Conservation (phyloP, 2,113 vertebrate species). For the Oreochromis aureus region DNA sequence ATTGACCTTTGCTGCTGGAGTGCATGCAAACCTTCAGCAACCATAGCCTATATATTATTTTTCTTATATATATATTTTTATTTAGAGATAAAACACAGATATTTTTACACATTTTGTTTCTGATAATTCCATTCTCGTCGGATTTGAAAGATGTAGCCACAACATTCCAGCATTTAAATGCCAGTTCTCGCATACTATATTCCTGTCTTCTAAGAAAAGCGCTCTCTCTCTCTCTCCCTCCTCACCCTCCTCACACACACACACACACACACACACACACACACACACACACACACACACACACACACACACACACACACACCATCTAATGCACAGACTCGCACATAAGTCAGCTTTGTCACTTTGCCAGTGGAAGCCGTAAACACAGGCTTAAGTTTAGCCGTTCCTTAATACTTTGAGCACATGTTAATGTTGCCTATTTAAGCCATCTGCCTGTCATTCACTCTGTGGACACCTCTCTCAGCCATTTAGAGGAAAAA, state of each 20-base stretch:
- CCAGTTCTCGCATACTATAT: background rate
- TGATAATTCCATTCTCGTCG: background rate
- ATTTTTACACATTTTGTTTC: background rate
- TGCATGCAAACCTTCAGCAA: background rate
- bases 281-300: background rate
- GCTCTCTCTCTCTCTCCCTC: background rate
- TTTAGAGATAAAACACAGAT: background rate
- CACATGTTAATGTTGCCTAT: slow-evolving; percentile 23
- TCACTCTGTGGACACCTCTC: slow-evolving; percentile 5
- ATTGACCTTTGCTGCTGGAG: slow-evolving; percentile 73
- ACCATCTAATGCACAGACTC: background rate
- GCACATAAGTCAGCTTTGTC: background rate
- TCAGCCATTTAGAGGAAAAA: background rate
- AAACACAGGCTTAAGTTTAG: background rate
- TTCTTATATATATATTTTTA: background rate
- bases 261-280: background rate
- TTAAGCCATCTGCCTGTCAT: slow-evolving; percentile 7
- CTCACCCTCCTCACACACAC: background rate
- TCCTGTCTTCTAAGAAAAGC: background rate
- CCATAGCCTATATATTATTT: background rate
- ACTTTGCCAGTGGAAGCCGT: background rate
- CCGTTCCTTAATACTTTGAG: slow-evolving; percentile 15
- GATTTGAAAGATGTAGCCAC: background rate
- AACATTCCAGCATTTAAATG: background rate
- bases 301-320: background rate